Base-by-base conservation (phyloP, 2,113 vertebrate species). In the Coptodon rendalli region DNA sequence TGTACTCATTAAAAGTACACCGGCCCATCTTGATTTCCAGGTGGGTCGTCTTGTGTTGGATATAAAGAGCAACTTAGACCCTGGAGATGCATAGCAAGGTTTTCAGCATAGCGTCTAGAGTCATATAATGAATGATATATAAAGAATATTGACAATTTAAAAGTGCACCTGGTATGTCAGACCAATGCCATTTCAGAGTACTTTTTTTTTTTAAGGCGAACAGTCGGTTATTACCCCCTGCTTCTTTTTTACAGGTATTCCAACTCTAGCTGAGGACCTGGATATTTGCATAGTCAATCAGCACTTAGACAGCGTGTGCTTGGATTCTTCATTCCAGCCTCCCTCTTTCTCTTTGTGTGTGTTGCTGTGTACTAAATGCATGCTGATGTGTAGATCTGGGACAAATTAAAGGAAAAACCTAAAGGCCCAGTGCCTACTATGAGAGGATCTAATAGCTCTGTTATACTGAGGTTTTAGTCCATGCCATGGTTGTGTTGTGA, bases 231-330 rank as follows among this genome's bases (percentile, higher is more conserved):
- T 78, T 78, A 19, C n/a, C 13, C 73, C 17, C n/a, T 14, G 3
- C 59, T 43, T 87, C 13, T 76, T 63, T 19, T 10, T 29, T 22
- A 38, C 43, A 81, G 14, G 24, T 61, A 53, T 29, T 31, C 57
- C 34, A 38, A 12, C 16, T 87, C 29, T 17, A 54, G 68, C 82
- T 1, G 6, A 85, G 50, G 34, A 84, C 73, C 7, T 66, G 50
- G 50, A 85, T 61, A 11, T 54, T 87, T 80, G 92, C 48, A 80
- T 83, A 79, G 66, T 54, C 84, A 91, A 82, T 48, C 68, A 85
- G 86, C 40, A 78, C 38, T 66, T 71, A 91, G 71, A 85, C 71
- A 86, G 71, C 10, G 36, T 34, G 48, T 61, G 76, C 54, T 59
- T 79, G 19, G 31, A 19, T 71, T 82, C 43, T 63, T 56, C n/a